These are phyloP conservation scores for Resseliella maxima DNA, from an alignment of 2,888 invertebrate genomes.

Conservation along the genomic window DNA sequence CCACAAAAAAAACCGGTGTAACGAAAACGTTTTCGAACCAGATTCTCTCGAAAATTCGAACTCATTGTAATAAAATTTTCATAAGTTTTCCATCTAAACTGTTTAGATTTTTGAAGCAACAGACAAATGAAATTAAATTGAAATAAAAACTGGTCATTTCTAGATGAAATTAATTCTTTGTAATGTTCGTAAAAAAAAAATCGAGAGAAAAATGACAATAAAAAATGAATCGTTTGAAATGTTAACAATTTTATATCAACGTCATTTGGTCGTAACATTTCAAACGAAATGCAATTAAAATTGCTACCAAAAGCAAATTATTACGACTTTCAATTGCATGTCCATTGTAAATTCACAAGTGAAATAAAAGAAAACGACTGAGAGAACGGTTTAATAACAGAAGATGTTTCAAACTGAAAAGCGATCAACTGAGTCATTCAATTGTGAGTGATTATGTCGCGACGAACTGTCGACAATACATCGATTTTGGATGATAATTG, in stretches of 20 bases:
- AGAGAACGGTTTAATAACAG: not conserved
- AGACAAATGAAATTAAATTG: too few relatives aligned
- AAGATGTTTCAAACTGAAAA: too few relatives aligned
- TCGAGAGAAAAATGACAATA: not conserved
- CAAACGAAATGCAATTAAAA: slow-evolving; percentile 51
- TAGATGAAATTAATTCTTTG: too few relatives aligned
- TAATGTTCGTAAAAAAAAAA: too few relatives aligned
- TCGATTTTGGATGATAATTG: not conserved
- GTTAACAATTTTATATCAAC: not conserved
- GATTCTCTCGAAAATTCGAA: too few relatives aligned
- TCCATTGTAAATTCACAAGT: not conserved
- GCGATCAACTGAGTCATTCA: slow-evolving; percentile 24
- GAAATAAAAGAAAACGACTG: not conserved
- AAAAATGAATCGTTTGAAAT: not conserved
- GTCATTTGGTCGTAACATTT: not conserved
- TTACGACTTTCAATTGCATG: not conserved
- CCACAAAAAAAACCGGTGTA: not conserved
- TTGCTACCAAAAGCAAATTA: not conserved
- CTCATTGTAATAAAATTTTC: too few relatives aligned
- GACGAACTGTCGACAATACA: not conserved
- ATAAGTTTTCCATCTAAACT: too few relatives aligned
- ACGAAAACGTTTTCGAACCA: not conserved
- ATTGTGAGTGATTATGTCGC: slow-evolving; percentile 6
- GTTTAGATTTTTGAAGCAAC: too few relatives aligned
- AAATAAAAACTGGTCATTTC: too few relatives aligned